phyloP scores from a whole-genome alignment of 2,797 vertebrate genomes.

The Micropoecilia bifurca region DNA sequence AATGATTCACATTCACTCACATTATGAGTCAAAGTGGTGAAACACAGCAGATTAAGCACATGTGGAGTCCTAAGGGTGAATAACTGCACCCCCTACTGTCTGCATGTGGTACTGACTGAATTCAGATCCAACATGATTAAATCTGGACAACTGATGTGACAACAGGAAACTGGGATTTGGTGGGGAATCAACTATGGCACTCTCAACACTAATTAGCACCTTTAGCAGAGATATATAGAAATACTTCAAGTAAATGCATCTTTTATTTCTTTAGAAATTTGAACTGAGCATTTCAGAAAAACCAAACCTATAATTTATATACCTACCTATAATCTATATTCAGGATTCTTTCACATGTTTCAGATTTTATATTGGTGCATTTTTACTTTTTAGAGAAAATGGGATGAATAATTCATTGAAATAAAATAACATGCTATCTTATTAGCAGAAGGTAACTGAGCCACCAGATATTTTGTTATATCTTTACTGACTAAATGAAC shows the following conservation, averaged over 20 bases:
- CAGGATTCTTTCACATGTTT: not conserved
- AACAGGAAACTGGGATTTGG: not conserved
- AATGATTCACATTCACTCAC: not conserved
- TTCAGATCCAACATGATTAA: not conserved
- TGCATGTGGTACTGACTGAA: conserved; percentile 27
- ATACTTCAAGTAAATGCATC: not conserved
- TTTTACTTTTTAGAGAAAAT: not conserved
- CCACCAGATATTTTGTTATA: not conserved
- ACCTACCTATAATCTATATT: not conserved
- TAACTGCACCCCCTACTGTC: conserved; percentile 56
- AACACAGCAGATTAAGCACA: not conserved
- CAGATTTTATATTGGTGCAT: not conserved
- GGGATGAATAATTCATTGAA: not conserved
- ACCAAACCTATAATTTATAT: not conserved
- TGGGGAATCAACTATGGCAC: not conserved
- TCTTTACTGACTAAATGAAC: not conserved
- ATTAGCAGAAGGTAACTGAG: too few species aligned
- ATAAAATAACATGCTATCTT: not conserved
- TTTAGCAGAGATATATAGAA: not conserved
- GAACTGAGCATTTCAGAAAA: not conserved
- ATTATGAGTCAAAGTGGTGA: not conserved
- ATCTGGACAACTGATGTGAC: not conserved
- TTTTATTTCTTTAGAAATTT: not conserved
- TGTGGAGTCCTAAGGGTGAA: not conserved
- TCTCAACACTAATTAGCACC: not conserved